Evolutionary conservation across 2,797 vertebrate genomes (phyloP).

Genomic region (Eremophila alpestris): DNA sequence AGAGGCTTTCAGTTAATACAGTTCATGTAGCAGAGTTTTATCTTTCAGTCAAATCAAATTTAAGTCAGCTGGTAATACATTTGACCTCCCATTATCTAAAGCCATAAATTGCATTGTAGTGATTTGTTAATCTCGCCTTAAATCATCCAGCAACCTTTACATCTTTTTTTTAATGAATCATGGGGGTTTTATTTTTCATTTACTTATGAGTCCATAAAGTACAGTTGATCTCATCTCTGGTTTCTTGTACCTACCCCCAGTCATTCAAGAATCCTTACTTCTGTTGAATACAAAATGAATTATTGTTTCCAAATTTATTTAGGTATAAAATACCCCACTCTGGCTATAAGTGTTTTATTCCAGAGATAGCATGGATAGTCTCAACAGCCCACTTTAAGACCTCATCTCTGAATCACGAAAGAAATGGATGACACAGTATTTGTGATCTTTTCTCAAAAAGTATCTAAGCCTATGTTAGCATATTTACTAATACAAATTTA

Average conservation of each 20-base stretch:
- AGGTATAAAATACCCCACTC: neutral
- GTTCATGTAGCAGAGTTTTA: constrained; percentile 59
- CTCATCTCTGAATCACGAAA: neutral
- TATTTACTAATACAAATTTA: neutral
- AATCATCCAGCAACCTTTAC: neutral
- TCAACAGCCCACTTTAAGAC: neutral
- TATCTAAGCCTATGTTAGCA: neutral
- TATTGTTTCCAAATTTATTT: constrained; percentile 15
- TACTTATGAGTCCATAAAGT: neutral
- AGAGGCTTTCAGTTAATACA: constrained; percentile 65
- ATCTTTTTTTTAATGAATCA: neutral
- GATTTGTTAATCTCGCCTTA: constrained; percentile 66
- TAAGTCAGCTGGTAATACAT: constrained; percentile 72
- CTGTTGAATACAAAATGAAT: neutral
- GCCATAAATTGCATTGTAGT: constrained; percentile 40
- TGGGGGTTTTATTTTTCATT: neutral
- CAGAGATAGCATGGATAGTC: neutral
- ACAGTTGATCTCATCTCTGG: neutral
- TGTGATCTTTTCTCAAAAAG: neutral
- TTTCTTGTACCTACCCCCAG: neutral
- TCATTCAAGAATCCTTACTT: neutral
- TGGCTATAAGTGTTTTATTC: neutral
- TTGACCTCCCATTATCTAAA: constrained; percentile 71
- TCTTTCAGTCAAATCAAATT: constrained; percentile 75
- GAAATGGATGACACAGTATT: neutral